Evolutionary conservation across 2,797 vertebrate genomes (phyloP), one percentile per base, ranked within the genome.

Genomic region (Eulemur albifrons): DNA sequence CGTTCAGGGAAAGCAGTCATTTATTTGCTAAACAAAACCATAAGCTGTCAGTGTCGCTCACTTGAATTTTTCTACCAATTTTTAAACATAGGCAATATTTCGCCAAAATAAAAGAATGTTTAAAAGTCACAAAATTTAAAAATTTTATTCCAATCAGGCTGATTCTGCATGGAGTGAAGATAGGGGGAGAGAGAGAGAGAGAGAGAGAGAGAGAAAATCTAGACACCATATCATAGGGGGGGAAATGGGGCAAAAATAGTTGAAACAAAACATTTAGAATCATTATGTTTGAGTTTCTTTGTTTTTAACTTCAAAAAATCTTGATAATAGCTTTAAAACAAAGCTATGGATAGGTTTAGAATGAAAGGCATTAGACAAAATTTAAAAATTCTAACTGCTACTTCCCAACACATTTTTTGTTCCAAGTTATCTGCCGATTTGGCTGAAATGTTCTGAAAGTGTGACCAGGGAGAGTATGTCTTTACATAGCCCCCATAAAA

Each of bases 291-390:
- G 43, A 81, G n/a, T 90, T 94, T 70, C 15, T 93, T 92, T 65
- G 10, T 77, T 80, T 90, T 88, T 86, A 88, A 72, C 25, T 75
- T 94, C 6, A 73, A 63, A 87, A 57, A 95, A 92, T 72, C n/a
- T 17, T 93, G 35, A 81, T 15, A 70, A n/a, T 88, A 90, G 93
- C 40, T 80, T 83, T 87, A 91, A 94, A 93, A 87, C 23, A 89
- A 54, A 69, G 20, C 25, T 86, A 59, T 67, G 40, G 67, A 69
- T 93, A 87, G n/a, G 85, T 52, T 92, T 81, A 77, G n/a, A 97
- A 88, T 86, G 73, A 90, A 96, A 95, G 32, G 4, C 52, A 76
- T 82, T 82, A 25, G 4, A 76, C 73, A 80, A 73, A 85, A 79
- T 18, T 48, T 13, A 69, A 73, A 59, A 79, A 80, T 65, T 63